Evolutionary conservation across 1,140 invertebrate species (phyloP).

Genomic region (Pristionchus pacificus): DNA sequence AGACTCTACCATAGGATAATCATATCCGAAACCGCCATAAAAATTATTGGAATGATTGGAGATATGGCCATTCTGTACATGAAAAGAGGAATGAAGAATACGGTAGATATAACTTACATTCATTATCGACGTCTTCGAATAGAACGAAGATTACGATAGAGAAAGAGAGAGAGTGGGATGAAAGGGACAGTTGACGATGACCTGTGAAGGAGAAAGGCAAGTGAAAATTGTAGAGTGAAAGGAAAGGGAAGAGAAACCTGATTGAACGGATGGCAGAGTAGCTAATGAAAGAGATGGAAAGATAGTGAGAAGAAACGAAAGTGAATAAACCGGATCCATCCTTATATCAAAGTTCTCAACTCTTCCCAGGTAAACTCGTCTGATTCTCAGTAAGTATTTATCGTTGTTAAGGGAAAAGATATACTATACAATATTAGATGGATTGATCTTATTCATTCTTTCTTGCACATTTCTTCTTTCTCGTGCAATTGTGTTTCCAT

Average conservation of each 20-base stretch:
- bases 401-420: background rate
- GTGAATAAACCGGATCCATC: background rate
- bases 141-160: background rate
- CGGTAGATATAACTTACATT: background rate
- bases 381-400: background rate
- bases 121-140: background rate
- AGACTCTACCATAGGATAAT: background rate
- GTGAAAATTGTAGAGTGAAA: background rate
- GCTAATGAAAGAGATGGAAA: too few relatives aligned
- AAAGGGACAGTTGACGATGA: too few relatives aligned
- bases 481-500: too few relatives aligned
- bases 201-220: too few relatives aligned
- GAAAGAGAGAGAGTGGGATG: background rate
- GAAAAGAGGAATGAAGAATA: background rate
- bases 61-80: background rate
- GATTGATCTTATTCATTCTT: too few relatives aligned
- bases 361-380: background rate
- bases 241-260: background rate
- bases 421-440: too few relatives aligned
- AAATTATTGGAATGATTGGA: too few relatives aligned
- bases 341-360: background rate
- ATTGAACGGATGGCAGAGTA: too few relatives aligned
- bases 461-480: too few relatives aligned
- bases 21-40: background rate
- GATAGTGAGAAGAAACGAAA: background rate